Evolutionary conservation across 2,888 invertebrate species (phyloP).

Genomic region (Lamellibrachia satsuma): DNA sequence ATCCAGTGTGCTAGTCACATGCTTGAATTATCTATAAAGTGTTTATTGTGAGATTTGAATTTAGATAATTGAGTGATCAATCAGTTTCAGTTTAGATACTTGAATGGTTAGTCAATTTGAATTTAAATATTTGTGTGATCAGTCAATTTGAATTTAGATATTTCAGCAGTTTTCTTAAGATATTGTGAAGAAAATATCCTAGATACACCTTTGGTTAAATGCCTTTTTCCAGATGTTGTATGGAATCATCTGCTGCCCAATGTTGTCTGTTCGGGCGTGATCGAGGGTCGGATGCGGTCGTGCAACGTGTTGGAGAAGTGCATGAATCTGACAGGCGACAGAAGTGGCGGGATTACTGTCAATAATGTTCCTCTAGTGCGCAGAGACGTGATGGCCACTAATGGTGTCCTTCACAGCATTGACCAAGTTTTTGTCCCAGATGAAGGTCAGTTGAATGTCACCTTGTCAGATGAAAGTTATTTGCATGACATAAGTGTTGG

Average conservation of each 20-base stretch:
- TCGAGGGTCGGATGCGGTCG: constrained; percentile 70
- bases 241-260: constrained; percentile 76
- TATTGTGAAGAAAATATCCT: too few species aligned
- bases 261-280: constrained; percentile 73
- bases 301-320: constrained; percentile 69
- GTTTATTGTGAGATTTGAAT: too few species aligned
- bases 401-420: constrained; percentile 79
- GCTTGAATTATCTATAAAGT: too few species aligned
- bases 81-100: too few species aligned
- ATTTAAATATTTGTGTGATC: too few species aligned
- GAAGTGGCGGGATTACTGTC: neutral
- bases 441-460: constrained; percentile 65
- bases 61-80: too few species aligned
- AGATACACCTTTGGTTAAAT: neutral
- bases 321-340: constrained; percentile 65
- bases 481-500: neutral
- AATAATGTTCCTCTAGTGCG: constrained; percentile 65
- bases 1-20: neutral
- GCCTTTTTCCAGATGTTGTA: constrained; percentile 70
- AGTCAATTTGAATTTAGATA: too few species aligned
- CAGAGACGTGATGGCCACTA: constrained; percentile 74
- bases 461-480: neutral
- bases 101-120: too few species aligned
- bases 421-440: constrained; percentile 76
- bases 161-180: too few species aligned